Conservation (phyloP, 2,888 invertebrate species). For the Diploptera punctata region DNA sequence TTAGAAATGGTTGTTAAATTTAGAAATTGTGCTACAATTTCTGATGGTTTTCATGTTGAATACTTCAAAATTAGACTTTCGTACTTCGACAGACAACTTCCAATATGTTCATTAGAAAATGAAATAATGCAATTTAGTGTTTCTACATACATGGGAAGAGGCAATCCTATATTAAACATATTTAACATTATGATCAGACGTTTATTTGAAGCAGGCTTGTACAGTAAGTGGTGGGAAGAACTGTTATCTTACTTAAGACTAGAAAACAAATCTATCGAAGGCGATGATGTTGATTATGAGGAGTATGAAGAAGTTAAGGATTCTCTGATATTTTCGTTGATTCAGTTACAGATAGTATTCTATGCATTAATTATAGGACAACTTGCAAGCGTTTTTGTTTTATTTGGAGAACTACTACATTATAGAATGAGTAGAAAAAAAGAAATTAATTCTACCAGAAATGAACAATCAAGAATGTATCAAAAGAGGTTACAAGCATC, state of each 20-base stretch:
- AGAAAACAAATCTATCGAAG: not conserved
- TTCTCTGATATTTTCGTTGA: not conserved
- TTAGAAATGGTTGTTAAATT: not conserved
- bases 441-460: no score
- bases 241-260: not conserved
- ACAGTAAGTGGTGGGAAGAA: not conserved
- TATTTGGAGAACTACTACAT: not conserved
- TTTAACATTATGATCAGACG: not conserved
- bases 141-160: not conserved
- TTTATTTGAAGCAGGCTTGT: conserved; percentile 1
- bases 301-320: not conserved
- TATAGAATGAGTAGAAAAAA: not conserved
- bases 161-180: not conserved
- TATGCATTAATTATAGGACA: not conserved
- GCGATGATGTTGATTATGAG: not conserved
- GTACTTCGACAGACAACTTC: not conserved
- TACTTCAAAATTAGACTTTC: not conserved
- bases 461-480: no score
- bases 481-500: no score
- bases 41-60: not conserved
- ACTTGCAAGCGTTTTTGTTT: not conserved
- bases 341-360: not conserved
- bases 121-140: not conserved
- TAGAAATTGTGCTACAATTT: not conserved
- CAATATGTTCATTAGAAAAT: not conserved